Conservation (phyloP, 2,888 invertebrate species). For the Nesidiocoris tenuis region DNA sequence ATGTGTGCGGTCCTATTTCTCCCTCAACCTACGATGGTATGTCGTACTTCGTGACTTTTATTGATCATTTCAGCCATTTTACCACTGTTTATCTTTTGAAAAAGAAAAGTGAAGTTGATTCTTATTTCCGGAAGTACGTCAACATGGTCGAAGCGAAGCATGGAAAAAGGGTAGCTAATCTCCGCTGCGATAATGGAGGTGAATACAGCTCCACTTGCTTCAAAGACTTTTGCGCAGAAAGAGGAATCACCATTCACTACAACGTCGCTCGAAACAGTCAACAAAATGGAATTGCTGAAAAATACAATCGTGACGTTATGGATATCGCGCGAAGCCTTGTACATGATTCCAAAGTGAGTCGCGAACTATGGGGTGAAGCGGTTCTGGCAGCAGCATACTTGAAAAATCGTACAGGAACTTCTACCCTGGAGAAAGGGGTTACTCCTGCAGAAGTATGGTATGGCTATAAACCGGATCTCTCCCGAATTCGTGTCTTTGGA, state of each 20-base stretch:
- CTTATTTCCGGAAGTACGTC: constrained; percentile 7
- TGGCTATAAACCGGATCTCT: constrained; percentile 51
- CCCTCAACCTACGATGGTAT: background rate
- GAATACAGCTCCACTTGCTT: background rate
- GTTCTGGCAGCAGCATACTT: constrained; percentile 48
- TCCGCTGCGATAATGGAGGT: background rate
- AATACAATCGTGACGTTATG: background rate
- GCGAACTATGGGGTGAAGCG: background rate
- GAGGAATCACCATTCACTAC: background rate
- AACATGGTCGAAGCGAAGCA: background rate
- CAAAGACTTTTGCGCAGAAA: constrained; percentile 12
- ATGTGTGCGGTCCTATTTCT: constrained; percentile 3
- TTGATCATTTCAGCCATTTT: constrained; percentile 14
- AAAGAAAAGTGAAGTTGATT: constrained; percentile 13
- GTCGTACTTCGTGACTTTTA: background rate
- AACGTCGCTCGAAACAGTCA: constrained; percentile 6
- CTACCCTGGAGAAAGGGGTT: constrained; percentile 37
- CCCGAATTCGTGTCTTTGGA: constrained; percentile 52
- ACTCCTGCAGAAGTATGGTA: constrained; percentile 52
- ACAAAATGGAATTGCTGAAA: background rate
- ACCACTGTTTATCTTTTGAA: constrained; percentile 10
- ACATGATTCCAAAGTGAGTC: background rate
- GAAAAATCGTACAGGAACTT: constrained; percentile 46
- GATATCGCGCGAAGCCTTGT: background rate
- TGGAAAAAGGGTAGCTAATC: background rate